phyloP scores from a whole-genome alignment of 2,888 invertebrate genomes.

The Leptinotarsa juncta region DNA sequence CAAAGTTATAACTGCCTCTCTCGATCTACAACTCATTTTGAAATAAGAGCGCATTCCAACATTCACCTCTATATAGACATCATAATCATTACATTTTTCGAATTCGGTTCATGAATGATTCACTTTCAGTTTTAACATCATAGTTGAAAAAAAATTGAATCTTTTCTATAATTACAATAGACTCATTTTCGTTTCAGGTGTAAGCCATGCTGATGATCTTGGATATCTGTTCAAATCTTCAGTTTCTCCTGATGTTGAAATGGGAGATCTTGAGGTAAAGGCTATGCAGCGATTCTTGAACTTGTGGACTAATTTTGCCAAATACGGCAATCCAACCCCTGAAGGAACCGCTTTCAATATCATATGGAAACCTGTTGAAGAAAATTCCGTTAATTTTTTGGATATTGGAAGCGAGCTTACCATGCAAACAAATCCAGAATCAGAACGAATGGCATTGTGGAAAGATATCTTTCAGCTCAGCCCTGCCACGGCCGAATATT shows the following conservation, averaged over 20 bases:
- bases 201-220: conserved; percentile 39
- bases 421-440: conserved; percentile 49
- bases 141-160: background rate
- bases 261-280: conserved; percentile 24
- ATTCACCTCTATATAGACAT: no score
- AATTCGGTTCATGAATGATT: no score
- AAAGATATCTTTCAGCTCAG: conserved; percentile 32
- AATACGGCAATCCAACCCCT: conserved; percentile 49
- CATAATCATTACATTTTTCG: no score
- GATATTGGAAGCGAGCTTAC: conserved; percentile 55
- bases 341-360: conserved; percentile 36
- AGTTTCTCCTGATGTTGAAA: background rate
- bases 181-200: conserved; percentile 26
- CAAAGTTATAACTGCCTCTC: no score
- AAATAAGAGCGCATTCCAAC: no score
- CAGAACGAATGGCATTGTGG: conserved; percentile 55
- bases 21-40: no score
- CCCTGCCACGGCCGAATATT: background rate
- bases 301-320: conserved; percentile 58
- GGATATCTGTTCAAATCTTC: conserved; percentile 38
- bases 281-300: conserved; percentile 48
- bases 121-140: background rate
- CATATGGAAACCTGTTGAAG: conserved; percentile 52
- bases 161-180: background rate
- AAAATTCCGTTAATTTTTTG: conserved; percentile 50